Evolutionary conservation across 2,113 vertebrate genomes (phyloP), one percentile per base, ranked within the genome.

Genomic region (Psittacula cyanocephala): DNA sequence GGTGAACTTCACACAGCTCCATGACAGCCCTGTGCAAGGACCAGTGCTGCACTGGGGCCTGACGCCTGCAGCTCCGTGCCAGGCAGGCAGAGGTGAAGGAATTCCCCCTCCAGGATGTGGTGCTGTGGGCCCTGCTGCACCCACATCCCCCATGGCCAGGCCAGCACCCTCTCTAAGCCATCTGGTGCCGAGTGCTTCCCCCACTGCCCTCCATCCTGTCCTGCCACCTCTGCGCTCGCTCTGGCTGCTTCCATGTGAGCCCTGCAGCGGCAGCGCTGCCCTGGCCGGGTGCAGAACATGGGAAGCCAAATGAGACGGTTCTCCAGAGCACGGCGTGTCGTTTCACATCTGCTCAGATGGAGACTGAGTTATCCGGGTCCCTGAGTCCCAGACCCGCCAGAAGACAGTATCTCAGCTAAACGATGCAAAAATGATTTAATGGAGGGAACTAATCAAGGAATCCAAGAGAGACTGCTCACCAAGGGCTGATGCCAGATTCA

Each of bases 401-500:
- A 94, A 95, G 93, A 94, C 88, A 90, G 94, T 82, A 91, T 95
- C 96, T 96, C 67, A 70, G 91, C 96, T 96, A 96, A 96, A 97
- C 47, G 31, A 94, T 95, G 95, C 95, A 88, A 81, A 67, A 84
- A 97, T 88, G 97, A 88, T 91, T 96, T 96, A 95, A 97, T 91
- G 95, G 97, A 96, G 96, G 97, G 93, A 93, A 95, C 97, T 97
- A 97, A 98, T 97, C 97, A 97, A 97, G 95, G 95, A 96, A 95
- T 96, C 97, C 97, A 93, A 95, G 94, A 93, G 97, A 97, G 97
- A 97, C 96, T 88, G 91, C 52, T 89, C 93, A 94, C 93, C 91
- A 49, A 87, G 88, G 96, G 72, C 95, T 96, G 96, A 97, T 95
- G 95, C 96, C 94, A 96, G 96, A 98, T 97, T 97, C 98, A 98